These are phyloP conservation scores for Sphecodes monilicornis DNA, from an alignment of 2,888 invertebrate species.

Conservation along the genomic window DNA sequence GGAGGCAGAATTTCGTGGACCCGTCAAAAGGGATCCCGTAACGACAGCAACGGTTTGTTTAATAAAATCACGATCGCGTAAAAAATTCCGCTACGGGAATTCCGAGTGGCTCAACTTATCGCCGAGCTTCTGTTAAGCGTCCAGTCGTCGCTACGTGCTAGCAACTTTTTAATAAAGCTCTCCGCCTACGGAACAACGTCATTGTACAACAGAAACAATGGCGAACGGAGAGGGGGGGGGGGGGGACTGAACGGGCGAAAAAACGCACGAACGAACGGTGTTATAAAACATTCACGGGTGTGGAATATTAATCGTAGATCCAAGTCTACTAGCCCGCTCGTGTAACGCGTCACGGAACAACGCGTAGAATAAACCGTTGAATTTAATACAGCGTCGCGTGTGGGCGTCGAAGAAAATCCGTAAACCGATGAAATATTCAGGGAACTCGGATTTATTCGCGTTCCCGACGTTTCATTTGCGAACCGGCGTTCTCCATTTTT, in stretches of 20 bases:
- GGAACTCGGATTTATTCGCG: slow-evolving; percentile 9
- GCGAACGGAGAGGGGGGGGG: too few relatives aligned
- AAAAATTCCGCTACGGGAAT: slow-evolving; percentile 2
- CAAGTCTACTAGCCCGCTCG: neutral
- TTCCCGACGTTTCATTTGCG: slow-evolving; percentile 14
- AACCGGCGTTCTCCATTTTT: slow-evolving; percentile 1
- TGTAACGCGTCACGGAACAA: neutral
- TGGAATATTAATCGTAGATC: slow-evolving; percentile 7
- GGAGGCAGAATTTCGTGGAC: neutral
- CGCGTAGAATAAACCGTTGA: slow-evolving; percentile 12
- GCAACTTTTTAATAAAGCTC: neutral
- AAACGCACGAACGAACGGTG: neutral
- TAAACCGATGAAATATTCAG: slow-evolving; percentile 21
- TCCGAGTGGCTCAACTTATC: neutral
- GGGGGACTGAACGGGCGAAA: too few relatives aligned
- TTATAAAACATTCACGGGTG: slow-evolving; percentile 13
- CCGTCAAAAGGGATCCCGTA: neutral
- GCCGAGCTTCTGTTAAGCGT: neutral
- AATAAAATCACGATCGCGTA: slow-evolving; percentile 9
- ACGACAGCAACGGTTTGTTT: neutral
- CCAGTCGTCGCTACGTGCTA: neutral
- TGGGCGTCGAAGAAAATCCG: slow-evolving; percentile 2
- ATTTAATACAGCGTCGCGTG: slow-evolving; percentile 1
- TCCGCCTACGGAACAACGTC: neutral
- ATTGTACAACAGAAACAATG: slow-evolving; percentile 9